Conservation (phyloP, 2,797 vertebrate genomes). For the Xenentodon cancila region DNA sequence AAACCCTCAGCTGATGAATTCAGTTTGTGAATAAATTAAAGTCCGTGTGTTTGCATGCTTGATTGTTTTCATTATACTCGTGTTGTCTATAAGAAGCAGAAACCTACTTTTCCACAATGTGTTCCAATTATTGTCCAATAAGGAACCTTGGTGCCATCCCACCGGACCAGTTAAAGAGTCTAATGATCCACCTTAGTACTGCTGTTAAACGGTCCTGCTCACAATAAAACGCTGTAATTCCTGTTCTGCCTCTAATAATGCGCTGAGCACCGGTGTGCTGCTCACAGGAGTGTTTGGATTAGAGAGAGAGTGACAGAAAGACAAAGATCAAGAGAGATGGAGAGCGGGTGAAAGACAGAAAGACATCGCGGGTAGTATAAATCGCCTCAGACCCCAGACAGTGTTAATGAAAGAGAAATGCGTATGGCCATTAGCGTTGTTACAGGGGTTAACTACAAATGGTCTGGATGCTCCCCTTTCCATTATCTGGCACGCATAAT, state of each 20-base stretch:
- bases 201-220: constrained; percentile 79
- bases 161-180: constrained; percentile 76
- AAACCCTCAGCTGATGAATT: constrained; percentile 28
- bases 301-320: constrained; percentile 47
- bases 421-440: constrained; percentile 47
- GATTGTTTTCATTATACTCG: constrained; percentile 37
- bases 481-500: constrained; percentile 44
- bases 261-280: constrained; percentile 71
- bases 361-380: constrained; percentile 27
- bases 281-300: constrained; percentile 68
- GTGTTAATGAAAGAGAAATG: constrained; percentile 63
- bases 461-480: constrained; percentile 35
- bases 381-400: constrained; percentile 38
- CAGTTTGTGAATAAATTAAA: constrained; percentile 46
- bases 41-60: constrained; percentile 33
- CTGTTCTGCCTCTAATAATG: constrained; percentile 81
- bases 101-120: constrained; percentile 66
- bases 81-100: constrained; percentile 45
- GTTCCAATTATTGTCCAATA: constrained; percentile 75
- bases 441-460: constrained; percentile 61
- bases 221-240: constrained; percentile 82
- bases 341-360: constrained; percentile 37
- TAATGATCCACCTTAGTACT: constrained; percentile 82
- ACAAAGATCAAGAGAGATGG: constrained; percentile 26
- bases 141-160: constrained; percentile 64